Base-by-base conservation (phyloP, 2,797 vertebrate genomes). In the Gymnothorax javanicus region DNA sequence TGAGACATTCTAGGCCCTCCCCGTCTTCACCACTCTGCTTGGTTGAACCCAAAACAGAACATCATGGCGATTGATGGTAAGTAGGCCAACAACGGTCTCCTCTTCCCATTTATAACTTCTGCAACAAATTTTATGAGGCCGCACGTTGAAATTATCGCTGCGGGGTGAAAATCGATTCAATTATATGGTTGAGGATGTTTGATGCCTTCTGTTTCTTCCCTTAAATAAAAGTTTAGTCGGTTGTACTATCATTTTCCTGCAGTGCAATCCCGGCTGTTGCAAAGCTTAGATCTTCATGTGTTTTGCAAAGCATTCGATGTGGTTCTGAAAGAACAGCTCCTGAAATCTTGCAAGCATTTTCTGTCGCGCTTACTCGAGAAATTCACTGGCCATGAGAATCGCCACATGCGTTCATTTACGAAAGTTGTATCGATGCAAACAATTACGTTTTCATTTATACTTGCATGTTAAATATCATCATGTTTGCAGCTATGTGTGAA, bases 41-140 rank as follows among this genome's bases (percentile, higher is more conserved):
- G 96, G 96, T 94, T 95, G 94, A 94, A 95, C 93, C 97, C 96
- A 91, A 93, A 95, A 93, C 94, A 97, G 96, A 97, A 92, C 95
- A 97, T 97, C 97, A 98, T 98, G 98, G 98, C 98, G 97, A 97
- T 97, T 95, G 98, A 98, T 94, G 98, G 97, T 98, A 95, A 97
- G 98, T 96, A 96, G 96, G 96, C 96, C 95, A 95, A 94, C 96
- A 94, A 94, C 92, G 90, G 89, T 92, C 94, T 94, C 93, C 88
- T 90, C 79, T 91, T 85, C 90, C 87, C 84, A 43, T 92, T 90
- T 93, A 90, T 93, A 91, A 87, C 89, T 90, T 91, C 69, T 90
- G 57, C 86, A 52, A 25, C 12, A 86, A 58, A 71, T 81, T 64
- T 58, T 20, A 54, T 57, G 81, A 43, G 64, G 69, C 4, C 56